Conservation (phyloP, 2,888 invertebrate genomes). For the Ptychoptera contaminata region DNA sequence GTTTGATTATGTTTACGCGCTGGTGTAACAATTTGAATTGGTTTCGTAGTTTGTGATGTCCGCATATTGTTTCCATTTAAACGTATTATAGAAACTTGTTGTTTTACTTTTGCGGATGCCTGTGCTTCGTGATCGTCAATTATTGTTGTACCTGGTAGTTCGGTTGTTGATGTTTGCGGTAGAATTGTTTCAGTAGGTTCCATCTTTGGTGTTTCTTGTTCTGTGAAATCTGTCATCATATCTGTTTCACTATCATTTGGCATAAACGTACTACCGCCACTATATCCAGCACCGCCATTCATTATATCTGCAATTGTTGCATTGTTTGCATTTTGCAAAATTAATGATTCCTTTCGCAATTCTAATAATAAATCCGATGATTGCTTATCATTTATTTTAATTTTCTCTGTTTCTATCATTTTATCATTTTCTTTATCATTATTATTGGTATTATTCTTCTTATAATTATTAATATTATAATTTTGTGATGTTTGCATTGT, state of each 20-base stretch:
- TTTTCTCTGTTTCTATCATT: neutral
- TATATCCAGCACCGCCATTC: no score
- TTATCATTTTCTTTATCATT: neutral
- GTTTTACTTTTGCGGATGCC: neutral
- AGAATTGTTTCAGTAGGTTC: neutral
- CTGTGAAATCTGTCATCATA: neutral
- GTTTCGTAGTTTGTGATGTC: no score
- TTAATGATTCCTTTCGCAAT: constrained; percentile 5
- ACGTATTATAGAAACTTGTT: neutral
- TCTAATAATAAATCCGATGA: neutral
- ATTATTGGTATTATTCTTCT: neutral
- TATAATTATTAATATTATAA: neutral
- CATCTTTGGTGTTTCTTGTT: neutral
- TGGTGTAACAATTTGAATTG: no score
- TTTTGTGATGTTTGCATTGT: neutral
- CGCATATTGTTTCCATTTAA: no score
- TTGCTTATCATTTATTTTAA: neutral
- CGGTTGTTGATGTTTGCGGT: neutral
- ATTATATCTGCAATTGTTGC: neutral
- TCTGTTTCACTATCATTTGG: neutral
- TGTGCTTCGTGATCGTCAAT: neutral
- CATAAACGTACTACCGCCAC: no score
- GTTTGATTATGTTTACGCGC: no score
- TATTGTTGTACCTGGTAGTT: neutral
- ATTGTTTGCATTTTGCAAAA: neutral